Evolutionary conservation across 2,888 invertebrate genomes (phyloP).

Genomic region (Ophion obscuratus): DNA sequence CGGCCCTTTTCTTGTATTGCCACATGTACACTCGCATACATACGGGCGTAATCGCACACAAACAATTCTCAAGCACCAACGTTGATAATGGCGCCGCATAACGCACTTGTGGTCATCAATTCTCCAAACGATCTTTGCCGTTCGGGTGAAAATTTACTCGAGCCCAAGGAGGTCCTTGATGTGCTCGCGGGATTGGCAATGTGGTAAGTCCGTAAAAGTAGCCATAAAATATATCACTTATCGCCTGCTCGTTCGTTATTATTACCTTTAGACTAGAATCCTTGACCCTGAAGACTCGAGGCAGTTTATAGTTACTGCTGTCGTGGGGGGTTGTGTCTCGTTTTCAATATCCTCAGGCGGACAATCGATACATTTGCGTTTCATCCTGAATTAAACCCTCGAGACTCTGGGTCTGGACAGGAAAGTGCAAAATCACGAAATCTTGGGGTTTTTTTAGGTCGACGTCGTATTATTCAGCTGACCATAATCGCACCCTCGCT

Average conservation of each 20-base stretch:
- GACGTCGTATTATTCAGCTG: no score
- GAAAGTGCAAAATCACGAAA: no score
- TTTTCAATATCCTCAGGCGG: neutral
- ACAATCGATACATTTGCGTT: slow-evolving; percentile 3
- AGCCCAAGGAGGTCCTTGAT: neutral
- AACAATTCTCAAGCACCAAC: slow-evolving; percentile 10
- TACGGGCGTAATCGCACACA: neutral
- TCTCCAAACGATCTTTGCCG: slow-evolving; percentile 39
- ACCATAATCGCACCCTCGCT: no score
- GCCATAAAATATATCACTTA: slow-evolving; percentile 23
- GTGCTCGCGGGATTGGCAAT: slow-evolving; percentile 14
- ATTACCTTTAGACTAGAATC: neutral
- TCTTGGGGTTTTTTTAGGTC: no score
- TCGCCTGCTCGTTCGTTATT: neutral
- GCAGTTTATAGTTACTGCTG: neutral
- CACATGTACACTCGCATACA: neutral
- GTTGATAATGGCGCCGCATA: slow-evolving; percentile 32
- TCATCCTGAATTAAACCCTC: no score
- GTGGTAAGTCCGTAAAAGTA: neutral
- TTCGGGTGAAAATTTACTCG: slow-evolving; percentile 26
- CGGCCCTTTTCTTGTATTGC: slow-evolving; percentile 23
- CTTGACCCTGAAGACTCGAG: neutral
- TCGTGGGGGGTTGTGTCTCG: neutral
- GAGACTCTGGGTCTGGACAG: no score
- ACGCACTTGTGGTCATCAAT: slow-evolving; percentile 47